Evolutionary conservation across 1,140 invertebrate genomes (phyloP).

Genomic region (Dendroctonus valens): DNA sequence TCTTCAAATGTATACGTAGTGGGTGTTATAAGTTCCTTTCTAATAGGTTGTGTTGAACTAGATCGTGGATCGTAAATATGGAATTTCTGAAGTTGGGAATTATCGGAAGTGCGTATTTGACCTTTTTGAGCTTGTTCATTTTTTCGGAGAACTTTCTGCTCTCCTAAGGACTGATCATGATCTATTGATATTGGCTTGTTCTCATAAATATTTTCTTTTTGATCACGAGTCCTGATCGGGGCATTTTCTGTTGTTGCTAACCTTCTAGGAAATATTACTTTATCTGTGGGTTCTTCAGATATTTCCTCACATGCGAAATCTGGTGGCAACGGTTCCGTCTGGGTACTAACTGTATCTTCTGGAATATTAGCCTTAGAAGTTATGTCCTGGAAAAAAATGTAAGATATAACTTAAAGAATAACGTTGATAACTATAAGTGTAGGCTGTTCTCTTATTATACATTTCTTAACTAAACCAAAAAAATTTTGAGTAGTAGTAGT

Average conservation of each 20-base stretch:
- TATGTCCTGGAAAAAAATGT: conserved; percentile 41
- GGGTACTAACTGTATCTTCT: conserved; percentile 73
- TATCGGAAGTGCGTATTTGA: not conserved
- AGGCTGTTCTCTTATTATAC: no score
- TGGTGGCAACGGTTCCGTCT: conserved; percentile 78
- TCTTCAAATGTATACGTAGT: conserved; percentile 41
- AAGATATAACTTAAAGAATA: no score
- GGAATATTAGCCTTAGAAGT: conserved; percentile 45
- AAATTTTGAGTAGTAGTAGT: no score
- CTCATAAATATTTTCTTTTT: not conserved
- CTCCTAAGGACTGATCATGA: no score
- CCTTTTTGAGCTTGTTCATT: not conserved
- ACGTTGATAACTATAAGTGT: no score
- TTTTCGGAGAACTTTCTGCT: no score
- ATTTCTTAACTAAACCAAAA: not conserved
- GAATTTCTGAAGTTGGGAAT: not conserved
- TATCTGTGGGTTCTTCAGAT: conserved; percentile 42
- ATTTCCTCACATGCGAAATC: conserved; percentile 70
- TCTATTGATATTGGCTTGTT: no score
- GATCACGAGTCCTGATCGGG: not conserved
- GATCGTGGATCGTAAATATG: conserved; percentile 6
- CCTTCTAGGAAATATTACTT: conserved; percentile 38
- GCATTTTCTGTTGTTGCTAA: not conserved
- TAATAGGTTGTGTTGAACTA: conserved; percentile 40
- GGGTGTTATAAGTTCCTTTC: conserved; percentile 57